These are phyloP conservation scores for Aramus guarauna DNA, from an alignment of 2,113 vertebrate genomes.

Conservation along the genomic window DNA sequence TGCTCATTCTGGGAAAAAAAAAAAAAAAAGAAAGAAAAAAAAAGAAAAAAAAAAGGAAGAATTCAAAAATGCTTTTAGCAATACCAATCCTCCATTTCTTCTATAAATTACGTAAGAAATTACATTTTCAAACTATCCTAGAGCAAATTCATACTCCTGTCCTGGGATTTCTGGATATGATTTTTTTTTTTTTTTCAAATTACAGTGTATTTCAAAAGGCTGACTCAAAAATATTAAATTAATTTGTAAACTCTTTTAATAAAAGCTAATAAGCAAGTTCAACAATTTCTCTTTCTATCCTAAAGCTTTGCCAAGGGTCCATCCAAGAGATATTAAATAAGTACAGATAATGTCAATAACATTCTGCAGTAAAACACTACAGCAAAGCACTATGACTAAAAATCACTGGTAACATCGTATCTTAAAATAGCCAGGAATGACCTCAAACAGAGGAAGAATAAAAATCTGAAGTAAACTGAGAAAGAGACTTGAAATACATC, in stretches of 20 bases:
- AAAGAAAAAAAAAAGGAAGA: neutral
- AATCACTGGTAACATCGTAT: neutral
- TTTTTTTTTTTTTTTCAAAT: neutral
- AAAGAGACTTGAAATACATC: neutral
- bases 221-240: neutral
- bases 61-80: neutral
- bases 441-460: neutral
- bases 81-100: neutral
- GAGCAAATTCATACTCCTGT: neutral
- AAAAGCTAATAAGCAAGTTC: neutral
- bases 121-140: neutral
- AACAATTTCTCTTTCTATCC: neutral
- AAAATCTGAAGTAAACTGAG: neutral
- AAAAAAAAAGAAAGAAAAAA: too few relatives aligned
- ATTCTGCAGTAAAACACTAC: neutral
- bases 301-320: neutral
- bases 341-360: neutral
- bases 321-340: neutral
- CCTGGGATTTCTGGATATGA: neutral
- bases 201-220: neutral
- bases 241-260: neutral
- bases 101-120: neutral
- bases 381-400: neutral
- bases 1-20: neutral
- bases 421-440: neutral